Percentiles rank a stretch among this genome's conserved stretches.
Conservation (phyloP, 2,797 vertebrate genomes). For the Acrossocheilus fasciatus region DNA sequence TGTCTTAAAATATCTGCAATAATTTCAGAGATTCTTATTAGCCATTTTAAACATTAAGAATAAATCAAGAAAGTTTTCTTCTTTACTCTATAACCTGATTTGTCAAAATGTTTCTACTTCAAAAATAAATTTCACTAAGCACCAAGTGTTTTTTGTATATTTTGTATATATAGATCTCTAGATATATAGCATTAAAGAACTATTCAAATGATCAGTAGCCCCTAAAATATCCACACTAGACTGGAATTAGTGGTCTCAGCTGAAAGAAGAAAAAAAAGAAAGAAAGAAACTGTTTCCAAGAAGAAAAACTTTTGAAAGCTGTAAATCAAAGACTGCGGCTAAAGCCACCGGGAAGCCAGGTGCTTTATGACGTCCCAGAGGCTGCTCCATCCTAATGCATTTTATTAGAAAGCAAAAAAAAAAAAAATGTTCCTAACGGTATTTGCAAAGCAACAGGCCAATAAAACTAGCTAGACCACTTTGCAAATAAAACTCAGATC, state of each 20-base stretch:
- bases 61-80: not conserved
- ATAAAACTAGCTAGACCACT: constrained; percentile 69
- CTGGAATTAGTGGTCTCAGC: constrained; percentile 45
- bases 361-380: constrained; percentile 60
- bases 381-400: constrained; percentile 66
- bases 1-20: not conserved
- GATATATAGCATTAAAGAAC: not conserved
- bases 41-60: not conserved
- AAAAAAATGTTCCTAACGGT: constrained; percentile 66
- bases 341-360: constrained; percentile 60
- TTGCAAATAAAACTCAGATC: constrained; percentile 72
- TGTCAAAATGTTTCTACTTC: not conserved
- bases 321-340: constrained; percentile 61
- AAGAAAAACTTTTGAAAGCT: constrained; percentile 51
- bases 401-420: constrained; percentile 67
- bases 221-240: not conserved
- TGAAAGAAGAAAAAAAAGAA: not conserved
- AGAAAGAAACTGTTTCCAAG: constrained; percentile 47
- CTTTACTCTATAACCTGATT: not conserved
- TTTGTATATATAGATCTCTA: not conserved
- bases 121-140: not conserved
- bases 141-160: not conserved
- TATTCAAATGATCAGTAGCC: not conserved
- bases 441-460: constrained; percentile 67
- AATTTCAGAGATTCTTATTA: not conserved